Evolutionary conservation across 2,888 invertebrate genomes (phyloP).

Genomic region (Andricus curvator): DNA sequence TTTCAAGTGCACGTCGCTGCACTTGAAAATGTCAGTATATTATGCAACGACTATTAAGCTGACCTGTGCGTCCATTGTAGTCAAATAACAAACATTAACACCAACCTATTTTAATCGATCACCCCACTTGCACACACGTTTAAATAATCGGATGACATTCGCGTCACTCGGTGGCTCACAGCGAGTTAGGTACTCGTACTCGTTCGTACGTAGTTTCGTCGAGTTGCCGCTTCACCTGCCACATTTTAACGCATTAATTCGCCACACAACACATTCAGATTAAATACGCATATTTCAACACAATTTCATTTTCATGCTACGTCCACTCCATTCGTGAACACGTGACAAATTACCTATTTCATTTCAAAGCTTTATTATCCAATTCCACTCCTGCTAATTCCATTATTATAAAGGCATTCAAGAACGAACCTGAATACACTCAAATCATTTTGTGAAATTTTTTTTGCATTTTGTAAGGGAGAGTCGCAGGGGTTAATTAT

Average conservation of each 20-base stretch:
- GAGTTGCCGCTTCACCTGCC: slow-evolving; percentile 34
- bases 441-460: neutral
- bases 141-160: slow-evolving; percentile 21
- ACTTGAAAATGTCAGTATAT: neutral
- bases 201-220: neutral
- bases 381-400: neutral
- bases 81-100: neutral
- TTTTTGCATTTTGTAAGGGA: too few relatives aligned
- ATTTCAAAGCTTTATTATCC: neutral
- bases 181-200: slow-evolving; percentile 3
- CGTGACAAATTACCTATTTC: neutral
- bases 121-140: neutral
- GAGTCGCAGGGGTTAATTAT: too few relatives aligned
- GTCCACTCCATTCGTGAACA: neutral
- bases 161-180: slow-evolving; percentile 25
- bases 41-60: neutral
- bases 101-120: slow-evolving; percentile 25
- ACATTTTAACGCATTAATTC: slow-evolving; percentile 27
- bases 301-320: slow-evolving; percentile 20
- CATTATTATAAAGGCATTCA: neutral
- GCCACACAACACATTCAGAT: neutral
- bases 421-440: neutral
- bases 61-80: neutral
- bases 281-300: slow-evolving; percentile 38
- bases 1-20: neutral